Evolutionary conservation across 2,113 vertebrate genomes (phyloP).

Genomic region (Channa argus): DNA sequence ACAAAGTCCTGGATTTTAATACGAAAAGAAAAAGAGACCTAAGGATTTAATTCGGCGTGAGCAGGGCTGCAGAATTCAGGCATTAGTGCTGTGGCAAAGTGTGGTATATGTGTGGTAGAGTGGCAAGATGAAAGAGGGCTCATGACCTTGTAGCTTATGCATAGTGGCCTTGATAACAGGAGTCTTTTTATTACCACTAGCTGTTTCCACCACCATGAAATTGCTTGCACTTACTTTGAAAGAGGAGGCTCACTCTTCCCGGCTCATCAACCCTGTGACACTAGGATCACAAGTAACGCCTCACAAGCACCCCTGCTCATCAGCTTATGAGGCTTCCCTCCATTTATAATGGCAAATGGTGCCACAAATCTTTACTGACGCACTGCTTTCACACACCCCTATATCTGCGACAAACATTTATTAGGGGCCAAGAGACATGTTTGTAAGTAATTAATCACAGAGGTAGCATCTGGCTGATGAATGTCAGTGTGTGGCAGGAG

Average conservation of each 20-base stretch:
- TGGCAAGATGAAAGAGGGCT: slow-evolving; percentile 19
- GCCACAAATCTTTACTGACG: slow-evolving; percentile 61
- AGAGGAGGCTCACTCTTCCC: slow-evolving; percentile 32
- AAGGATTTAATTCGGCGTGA: slow-evolving; percentile 24
- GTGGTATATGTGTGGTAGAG: background rate
- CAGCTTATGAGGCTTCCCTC: slow-evolving; percentile 50
- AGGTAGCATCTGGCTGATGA: slow-evolving; percentile 66
- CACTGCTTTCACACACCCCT: slow-evolving; percentile 52
- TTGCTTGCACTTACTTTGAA: slow-evolving; percentile 48
- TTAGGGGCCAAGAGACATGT: slow-evolving; percentile 68
- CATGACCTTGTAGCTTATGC: slow-evolving; percentile 47
- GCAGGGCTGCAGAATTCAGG: slow-evolving; percentile 11
- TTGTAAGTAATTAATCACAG: slow-evolving; percentile 76
- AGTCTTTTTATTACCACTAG: slow-evolving; percentile 54
- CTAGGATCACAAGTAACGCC: slow-evolving; percentile 47
- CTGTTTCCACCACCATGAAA: slow-evolving; percentile 60
- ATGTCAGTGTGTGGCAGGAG: slow-evolving; percentile 67
- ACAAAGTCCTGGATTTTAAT: slow-evolving; percentile 2
- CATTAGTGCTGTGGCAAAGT: background rate
- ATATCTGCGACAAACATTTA: slow-evolving; percentile 53
- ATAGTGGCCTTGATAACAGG: slow-evolving; percentile 49
- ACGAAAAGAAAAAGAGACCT: slow-evolving; percentile 19
- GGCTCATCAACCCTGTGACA: slow-evolving; percentile 70
- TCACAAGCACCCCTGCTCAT: slow-evolving; percentile 54
- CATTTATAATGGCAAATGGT: slow-evolving; percentile 56